These are phyloP conservation scores for Dreissena rostriformis DNA, from an alignment of 1,140 invertebrate species.

Conservation along the genomic window DNA sequence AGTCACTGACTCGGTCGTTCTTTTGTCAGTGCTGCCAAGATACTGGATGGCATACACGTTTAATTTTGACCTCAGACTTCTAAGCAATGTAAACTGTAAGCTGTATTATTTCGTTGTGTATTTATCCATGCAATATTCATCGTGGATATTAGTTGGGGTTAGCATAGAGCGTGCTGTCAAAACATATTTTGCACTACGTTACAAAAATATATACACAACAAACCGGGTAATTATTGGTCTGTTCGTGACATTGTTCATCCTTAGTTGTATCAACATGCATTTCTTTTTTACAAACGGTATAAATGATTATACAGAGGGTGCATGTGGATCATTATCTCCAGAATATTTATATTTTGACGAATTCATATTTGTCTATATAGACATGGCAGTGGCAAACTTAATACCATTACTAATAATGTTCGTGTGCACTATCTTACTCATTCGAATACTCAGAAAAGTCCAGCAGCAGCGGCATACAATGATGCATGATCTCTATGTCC, in stretches of 20 bases:
- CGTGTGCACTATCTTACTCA: conserved; percentile 61
- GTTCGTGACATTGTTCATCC: conserved; percentile 50
- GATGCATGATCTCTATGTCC: conserved; percentile 17
- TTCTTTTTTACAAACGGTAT: conserved; percentile 69
- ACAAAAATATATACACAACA: conserved; percentile 53
- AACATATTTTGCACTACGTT: conserved; percentile 62
- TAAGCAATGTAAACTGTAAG: conserved; percentile 61
- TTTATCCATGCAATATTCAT: conserved; percentile 67
- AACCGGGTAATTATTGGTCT: conserved; percentile 42
- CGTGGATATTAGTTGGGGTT: conserved; percentile 74
- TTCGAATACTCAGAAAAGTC: conserved; percentile 39
- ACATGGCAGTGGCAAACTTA: conserved; percentile 60
- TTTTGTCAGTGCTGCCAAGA: conserved; percentile 61
- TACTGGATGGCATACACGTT: conserved; percentile 64
- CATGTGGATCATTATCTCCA: conserved; percentile 32
- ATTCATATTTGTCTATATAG: conserved; percentile 64
- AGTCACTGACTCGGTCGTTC: conserved; percentile 63
- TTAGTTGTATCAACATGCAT: conserved; percentile 62
- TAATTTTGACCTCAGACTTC: conserved; percentile 60
- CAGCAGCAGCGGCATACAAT: conserved; percentile 11
- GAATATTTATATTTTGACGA: conserved; percentile 63
- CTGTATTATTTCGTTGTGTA: conserved; percentile 70
- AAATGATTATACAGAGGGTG: conserved; percentile 20
- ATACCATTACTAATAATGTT: conserved; percentile 65
- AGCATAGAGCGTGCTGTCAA: conserved; percentile 68